Percentiles rank a stretch among this genome's conserved stretches.
Evolutionary conservation across 2,888 invertebrate species (phyloP).

Genomic region (Graphium colonna): DNA sequence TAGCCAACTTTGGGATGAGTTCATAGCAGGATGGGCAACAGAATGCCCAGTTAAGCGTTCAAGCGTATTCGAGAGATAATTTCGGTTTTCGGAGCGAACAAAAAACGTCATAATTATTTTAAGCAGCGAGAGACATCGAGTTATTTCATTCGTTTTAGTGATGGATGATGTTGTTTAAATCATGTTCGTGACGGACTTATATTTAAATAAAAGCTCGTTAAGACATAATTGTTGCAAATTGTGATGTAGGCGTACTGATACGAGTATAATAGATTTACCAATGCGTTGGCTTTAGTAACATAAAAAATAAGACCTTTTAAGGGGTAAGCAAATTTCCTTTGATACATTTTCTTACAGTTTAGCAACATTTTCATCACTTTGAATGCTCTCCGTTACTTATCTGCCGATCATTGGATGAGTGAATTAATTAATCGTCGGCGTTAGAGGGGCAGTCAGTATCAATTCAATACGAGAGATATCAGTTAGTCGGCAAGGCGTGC

Average conservation of each 20-base stretch:
- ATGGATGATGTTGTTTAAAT: constrained; percentile 60
- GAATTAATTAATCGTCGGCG: constrained; percentile 5
- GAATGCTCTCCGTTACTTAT: too few species aligned
- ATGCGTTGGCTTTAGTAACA: too few species aligned
- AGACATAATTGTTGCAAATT: constrained; percentile 24
- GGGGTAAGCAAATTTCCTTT: too few species aligned
- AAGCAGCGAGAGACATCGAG: constrained; percentile 36
- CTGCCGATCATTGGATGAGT: too few species aligned
- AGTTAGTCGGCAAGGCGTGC: constrained; percentile 52
- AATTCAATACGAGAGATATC: constrained; percentile 33
- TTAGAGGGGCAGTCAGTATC: constrained; percentile 20
- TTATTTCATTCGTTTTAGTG: constrained; percentile 64
- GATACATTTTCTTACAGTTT: too few species aligned
- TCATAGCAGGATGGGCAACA: constrained; percentile 27
- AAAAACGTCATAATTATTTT: constrained; percentile 27
- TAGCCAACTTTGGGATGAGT: constrained; percentile 23
- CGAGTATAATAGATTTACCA: too few species aligned
- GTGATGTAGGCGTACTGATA: too few species aligned
- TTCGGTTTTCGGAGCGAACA: constrained; percentile 40
- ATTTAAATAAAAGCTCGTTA: constrained; percentile 61
- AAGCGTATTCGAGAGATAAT: constrained; percentile 39
- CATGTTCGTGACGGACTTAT: constrained; percentile 53
- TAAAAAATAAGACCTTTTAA: too few species aligned
- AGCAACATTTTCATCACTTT: too few species aligned
- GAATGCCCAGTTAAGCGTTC: constrained; percentile 29